Conservation (phyloP, 2,797 vertebrate genomes). For the Tapera naevia region DNA sequence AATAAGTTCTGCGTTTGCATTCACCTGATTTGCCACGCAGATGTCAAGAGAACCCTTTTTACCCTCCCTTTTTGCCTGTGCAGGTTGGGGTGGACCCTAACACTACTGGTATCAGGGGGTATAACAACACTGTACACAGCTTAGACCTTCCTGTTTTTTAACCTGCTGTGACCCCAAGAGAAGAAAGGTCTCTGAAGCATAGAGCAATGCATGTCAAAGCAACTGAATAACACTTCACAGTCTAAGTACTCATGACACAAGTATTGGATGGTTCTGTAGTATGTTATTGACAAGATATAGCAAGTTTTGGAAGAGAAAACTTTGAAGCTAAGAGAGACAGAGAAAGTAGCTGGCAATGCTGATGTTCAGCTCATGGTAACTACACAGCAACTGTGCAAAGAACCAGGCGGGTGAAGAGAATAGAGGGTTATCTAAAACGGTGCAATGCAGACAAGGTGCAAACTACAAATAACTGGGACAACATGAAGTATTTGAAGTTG, state of each 20-base stretch:
- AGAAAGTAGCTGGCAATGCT: not conserved
- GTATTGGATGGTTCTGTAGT: not conserved
- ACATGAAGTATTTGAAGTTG: not conserved
- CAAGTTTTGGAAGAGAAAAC: conserved; percentile 7
- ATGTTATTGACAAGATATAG: not conserved
- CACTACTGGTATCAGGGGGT: too few species aligned
- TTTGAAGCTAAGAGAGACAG: conserved; percentile 10
- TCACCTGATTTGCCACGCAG: too few species aligned
- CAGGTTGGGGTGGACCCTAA: too few species aligned
- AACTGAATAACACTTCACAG: not conserved
- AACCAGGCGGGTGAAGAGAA: not conserved
- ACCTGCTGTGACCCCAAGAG: not conserved
- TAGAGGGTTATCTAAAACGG: not conserved
- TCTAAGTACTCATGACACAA: not conserved
- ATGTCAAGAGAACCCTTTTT: too few species aligned
- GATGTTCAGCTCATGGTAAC: not conserved
- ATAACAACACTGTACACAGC: not conserved
- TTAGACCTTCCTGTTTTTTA: not conserved
- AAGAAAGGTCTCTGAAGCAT: not conserved
- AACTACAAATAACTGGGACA: not conserved
- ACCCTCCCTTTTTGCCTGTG: too few species aligned
- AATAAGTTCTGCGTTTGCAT: too few species aligned
- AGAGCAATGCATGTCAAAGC: not conserved
- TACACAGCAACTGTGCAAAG: not conserved
- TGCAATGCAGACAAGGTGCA: not conserved